Base-by-base conservation (phyloP, 2,888 invertebrate genomes). In the Lysandra coridon region DNA sequence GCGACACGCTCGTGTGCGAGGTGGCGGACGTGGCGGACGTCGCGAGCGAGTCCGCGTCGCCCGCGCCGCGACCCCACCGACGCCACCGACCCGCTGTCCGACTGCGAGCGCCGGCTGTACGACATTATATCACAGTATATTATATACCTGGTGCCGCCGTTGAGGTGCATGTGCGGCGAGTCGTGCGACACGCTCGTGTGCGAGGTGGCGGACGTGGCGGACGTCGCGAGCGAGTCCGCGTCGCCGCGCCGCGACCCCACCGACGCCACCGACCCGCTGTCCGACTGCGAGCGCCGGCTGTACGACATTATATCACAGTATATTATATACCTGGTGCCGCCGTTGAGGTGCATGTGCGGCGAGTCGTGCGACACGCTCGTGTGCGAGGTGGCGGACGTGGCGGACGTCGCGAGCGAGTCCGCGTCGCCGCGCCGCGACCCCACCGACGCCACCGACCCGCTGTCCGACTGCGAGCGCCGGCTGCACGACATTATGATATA, bases 151-250 rank as follows among this genome's bases (percentile, higher is more conserved):
- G 88, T 82, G 57, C 90, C 89, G 0, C 91, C 92, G 76, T 91
- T 91, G 73, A 86, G 79, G 37, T 79, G 86, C n/a, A 86, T 84
- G 73, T 97, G 97, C 49, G 84, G 82, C 74, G 89, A 89, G 73
- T 97, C 97, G 89, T 97, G 97, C 89, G 97, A 97, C 84, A 96
- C 95, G 84, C 74, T 74, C 12, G 79, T 79, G 57, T 53, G 53
- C 30, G 76, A 76, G 17, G 97, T 97, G 78, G 97, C 96, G 30
- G 97, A 97, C 84, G 97, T 97, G 62, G 81, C 82, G 84, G 97
- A 97, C 76, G 97, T 96, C 33, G 97, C 97, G 82, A 98, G 96
- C 84, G 97, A 98, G 89, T 98, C 98, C 0, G 97, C 97, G 91
- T 98, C 98, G 81, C 96, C 88, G 6, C 88, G 89, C 1, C 91